A percentile compares a stretch with the other conserved stretches of the same genome.
phyloP scores from a whole-genome alignment of 2,797 vertebrate genomes.

The Xiphorhynchus erythropygius region DNA sequence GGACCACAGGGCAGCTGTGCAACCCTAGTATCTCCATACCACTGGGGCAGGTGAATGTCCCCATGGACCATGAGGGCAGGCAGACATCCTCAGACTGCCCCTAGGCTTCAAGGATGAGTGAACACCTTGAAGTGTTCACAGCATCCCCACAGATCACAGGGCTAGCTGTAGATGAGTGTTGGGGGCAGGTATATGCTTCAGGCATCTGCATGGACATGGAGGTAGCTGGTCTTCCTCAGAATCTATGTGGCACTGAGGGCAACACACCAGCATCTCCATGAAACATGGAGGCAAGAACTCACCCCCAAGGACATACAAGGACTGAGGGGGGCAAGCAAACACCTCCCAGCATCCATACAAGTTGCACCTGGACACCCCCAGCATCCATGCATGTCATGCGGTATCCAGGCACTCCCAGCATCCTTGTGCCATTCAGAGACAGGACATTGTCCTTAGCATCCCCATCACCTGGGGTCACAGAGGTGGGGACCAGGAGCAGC shows the following conservation, averaged over 20 bases:
- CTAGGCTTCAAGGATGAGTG: background rate
- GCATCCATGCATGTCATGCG: fast-evolving
- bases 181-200: fast-evolving
- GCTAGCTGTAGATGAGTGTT: background rate
- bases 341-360: background rate
- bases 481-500: background rate
- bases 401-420: background rate
- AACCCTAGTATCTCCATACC: background rate
- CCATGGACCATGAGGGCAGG: fast-evolving
- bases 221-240: background rate
- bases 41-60: background rate
- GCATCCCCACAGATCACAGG: fast-evolving
- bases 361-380: background rate
- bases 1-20: fast-evolving
- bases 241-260: background rate
- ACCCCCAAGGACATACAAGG: fast-evolving
- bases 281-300: background rate
- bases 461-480: background rate
- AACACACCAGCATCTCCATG: fast-evolving
- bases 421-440: background rate
- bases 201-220: fast-evolving
- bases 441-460: background rate
- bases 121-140: background rate
- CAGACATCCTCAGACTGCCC: background rate
- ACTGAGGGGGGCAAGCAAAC: background rate